Evolutionary conservation across 2,797 vertebrate species (phyloP).

Genomic region (Cetoscarus ocellatus): DNA sequence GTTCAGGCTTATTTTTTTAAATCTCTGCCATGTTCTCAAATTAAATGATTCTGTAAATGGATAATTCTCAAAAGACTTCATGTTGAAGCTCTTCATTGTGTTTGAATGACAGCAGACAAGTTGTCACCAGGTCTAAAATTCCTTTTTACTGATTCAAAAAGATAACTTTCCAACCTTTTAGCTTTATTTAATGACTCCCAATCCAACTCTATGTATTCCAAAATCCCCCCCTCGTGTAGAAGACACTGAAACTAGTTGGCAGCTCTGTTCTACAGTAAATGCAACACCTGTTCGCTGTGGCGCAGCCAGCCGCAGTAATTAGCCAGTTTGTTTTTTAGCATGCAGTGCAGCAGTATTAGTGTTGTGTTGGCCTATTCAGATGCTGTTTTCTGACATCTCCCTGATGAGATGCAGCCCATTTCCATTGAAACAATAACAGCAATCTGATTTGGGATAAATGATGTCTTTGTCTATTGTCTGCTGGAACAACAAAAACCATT

Average conservation of each 20-base stretch:
- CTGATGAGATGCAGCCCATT: slow-evolving; percentile 68
- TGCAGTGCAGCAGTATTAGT: slow-evolving; percentile 41
- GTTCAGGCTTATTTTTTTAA: neutral
- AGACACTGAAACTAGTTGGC: slow-evolving; percentile 29
- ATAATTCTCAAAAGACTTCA: neutral
- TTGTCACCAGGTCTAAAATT: neutral
- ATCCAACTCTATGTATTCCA: slow-evolving; percentile 12
- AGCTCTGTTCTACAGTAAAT: neutral
- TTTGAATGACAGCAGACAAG: neutral
- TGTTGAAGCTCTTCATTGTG: too few species aligned
- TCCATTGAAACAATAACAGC: slow-evolving; percentile 73
- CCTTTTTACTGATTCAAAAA: neutral
- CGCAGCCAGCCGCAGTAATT: slow-evolving; percentile 41
- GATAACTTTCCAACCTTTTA: slow-evolving; percentile 7
- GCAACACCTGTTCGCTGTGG: slow-evolving; percentile 53
- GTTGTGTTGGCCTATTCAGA: slow-evolving; percentile 50
- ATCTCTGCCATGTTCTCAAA: neutral
- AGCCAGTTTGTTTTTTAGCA: slow-evolving; percentile 52
- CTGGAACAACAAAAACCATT: slow-evolving; percentile 69
- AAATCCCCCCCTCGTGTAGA: slow-evolving; percentile 7
- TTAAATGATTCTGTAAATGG: neutral
- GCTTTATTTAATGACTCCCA: slow-evolving; percentile 26
- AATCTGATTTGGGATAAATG: slow-evolving; percentile 75
- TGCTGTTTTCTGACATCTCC: slow-evolving; percentile 58
- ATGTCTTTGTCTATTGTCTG: slow-evolving; percentile 80